These are phyloP conservation scores for Andrena camellia DNA, from an alignment of 2,888 invertebrate species.

Conservation along the genomic window DNA sequence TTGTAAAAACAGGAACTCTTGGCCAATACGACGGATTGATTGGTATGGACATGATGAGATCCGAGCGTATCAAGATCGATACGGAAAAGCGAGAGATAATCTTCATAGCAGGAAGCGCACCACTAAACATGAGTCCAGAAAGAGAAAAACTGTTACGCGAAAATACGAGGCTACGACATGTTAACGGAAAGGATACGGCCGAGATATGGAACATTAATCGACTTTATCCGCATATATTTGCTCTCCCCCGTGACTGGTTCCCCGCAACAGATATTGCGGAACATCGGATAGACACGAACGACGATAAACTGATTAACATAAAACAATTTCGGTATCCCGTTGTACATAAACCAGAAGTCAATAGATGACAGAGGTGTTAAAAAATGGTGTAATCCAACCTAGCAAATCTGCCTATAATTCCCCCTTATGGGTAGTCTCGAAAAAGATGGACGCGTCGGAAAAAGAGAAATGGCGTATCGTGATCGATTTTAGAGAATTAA, in stretches of 20 bases:
- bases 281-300: background rate
- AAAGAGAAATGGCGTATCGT: background rate
- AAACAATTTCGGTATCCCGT: background rate
- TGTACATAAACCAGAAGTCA: background rate
- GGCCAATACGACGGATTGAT: background rate
- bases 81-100: background rate
- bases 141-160: background rate
- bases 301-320: background rate
- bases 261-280: background rate
- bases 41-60: background rate
- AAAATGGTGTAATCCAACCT: background rate
- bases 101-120: background rate
- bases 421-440: background rate
- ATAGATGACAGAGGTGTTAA: background rate
- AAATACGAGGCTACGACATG: background rate
- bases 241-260: background rate
- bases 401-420: background rate
- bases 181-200: background rate
- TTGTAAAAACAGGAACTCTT: background rate
- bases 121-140: background rate
- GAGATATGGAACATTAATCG: background rate
- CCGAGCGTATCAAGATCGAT: background rate
- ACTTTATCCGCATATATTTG: background rate
- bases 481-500: conserved; percentile 3
- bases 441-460: background rate